These are phyloP conservation scores for Scopus umbretta DNA, from an alignment of 2,113 vertebrate species.

Conservation along the genomic window DNA sequence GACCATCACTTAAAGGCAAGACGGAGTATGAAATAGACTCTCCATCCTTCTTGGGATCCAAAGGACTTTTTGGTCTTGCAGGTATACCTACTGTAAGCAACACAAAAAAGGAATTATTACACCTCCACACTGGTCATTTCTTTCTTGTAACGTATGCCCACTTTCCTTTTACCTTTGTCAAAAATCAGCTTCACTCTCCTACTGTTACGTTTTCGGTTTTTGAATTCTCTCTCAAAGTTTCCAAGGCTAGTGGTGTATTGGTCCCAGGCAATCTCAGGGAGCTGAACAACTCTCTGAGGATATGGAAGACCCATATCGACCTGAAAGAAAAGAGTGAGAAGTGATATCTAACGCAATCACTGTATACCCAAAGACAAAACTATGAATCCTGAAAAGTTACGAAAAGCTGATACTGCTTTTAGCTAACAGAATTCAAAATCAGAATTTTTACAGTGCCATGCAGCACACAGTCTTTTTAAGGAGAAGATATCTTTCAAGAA, in stretches of 20 bases:
- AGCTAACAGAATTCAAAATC: not conserved
- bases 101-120: slow-evolving; percentile 1
- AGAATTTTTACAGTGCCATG: not conserved
- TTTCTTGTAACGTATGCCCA: not conserved
- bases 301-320: slow-evolving; percentile 88
- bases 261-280: slow-evolving; percentile 95
- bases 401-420: not conserved
- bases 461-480: not conserved
- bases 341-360: not conserved
- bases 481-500: not conserved
- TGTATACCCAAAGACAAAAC: not conserved
- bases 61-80: slow-evolving; percentile 90
- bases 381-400: not conserved
- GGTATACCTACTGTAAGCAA: slow-evolving; percentile 84
- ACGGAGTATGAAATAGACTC: slow-evolving; percentile 87
- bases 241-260: slow-evolving; percentile 95
- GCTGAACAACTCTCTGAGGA: slow-evolving; percentile 94
- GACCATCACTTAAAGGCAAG: slow-evolving; percentile 91
- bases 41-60: slow-evolving; percentile 90
- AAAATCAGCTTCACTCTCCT: slow-evolving; percentile 92
- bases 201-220: slow-evolving; percentile 92
- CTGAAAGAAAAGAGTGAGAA: slow-evolving; percentile 63
- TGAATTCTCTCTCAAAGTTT: slow-evolving; percentile 94
- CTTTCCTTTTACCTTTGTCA: slow-evolving; percentile 83
- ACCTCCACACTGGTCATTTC: not conserved